These are phyloP conservation scores for Phoxinus dragarum DNA, from an alignment of 2,797 vertebrate genomes.

Conservation along the genomic window DNA sequence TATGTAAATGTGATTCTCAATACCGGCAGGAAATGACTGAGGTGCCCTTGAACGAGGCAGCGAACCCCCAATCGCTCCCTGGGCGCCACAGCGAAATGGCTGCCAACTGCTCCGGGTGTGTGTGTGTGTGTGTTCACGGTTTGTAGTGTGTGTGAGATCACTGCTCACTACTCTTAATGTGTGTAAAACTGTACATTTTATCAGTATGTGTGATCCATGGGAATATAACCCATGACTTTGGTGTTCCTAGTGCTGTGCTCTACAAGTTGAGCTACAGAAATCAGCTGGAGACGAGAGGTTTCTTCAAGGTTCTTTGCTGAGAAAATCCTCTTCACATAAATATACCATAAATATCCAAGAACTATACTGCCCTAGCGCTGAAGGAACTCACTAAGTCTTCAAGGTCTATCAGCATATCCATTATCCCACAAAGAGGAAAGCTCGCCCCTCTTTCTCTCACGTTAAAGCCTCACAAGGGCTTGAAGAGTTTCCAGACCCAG, in stretches of 20 bases:
- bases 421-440: neutral
- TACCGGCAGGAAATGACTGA: too few species aligned
- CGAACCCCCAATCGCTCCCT: too few species aligned
- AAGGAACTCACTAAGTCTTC: conserved; percentile 46
- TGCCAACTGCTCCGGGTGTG: too few species aligned
- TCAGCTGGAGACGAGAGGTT: neutral
- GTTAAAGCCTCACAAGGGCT: conserved; percentile 21
- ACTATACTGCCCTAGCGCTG: conserved; percentile 60
- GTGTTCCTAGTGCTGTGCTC: neutral
- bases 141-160: too few species aligned
- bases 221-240: neutral
- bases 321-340: conserved; percentile 6
- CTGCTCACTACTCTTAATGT: too few species aligned
- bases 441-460: neutral
- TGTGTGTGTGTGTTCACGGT: too few species aligned
- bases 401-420: conserved; percentile 48
- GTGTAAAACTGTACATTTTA: neutral
- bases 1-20: too few species aligned
- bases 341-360: conserved; percentile 64
- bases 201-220: neutral
- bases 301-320: neutral
- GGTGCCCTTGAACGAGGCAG: too few species aligned
- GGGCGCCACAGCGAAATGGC: too few species aligned
- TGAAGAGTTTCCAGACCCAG: conserved; percentile 54
- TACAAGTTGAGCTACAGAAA: neutral